A percentile compares a stretch with the other conserved stretches of the same genome.
These are phyloP conservation scores for Ochropleura leucogaster DNA, from an alignment of 2,888 invertebrate genomes.

Conservation along the genomic window DNA sequence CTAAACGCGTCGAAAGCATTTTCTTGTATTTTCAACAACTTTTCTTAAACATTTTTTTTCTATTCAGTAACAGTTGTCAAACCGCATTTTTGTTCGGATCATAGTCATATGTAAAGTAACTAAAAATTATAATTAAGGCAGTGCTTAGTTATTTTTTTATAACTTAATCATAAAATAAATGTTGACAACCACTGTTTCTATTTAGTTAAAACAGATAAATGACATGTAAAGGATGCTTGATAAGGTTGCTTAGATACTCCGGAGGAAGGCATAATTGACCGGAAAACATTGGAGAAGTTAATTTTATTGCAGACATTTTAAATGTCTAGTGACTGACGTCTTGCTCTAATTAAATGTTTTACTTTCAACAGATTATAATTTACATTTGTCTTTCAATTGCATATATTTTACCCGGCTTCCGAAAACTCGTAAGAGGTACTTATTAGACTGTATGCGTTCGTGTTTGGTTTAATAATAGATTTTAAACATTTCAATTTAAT, in stretches of 20 bases:
- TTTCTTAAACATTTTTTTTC: too few relatives aligned
- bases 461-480: not conserved
- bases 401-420: not conserved
- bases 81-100: too few relatives aligned
- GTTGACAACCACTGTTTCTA: slow-evolving; percentile 22
- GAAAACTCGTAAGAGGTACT: slow-evolving; percentile 7
- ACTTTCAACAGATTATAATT: slow-evolving; percentile 43
- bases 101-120: too few relatives aligned
- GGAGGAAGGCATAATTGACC: slow-evolving; percentile 35
- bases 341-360: slow-evolving; percentile 20
- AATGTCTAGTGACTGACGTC: slow-evolving; percentile 10
- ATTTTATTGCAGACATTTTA: slow-evolving; percentile 28
- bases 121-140: too few relatives aligned
- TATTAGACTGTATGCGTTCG: not conserved
- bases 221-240: slow-evolving; percentile 36
- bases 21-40: too few relatives aligned
- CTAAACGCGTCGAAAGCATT: too few relatives aligned
- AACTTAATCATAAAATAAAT: not conserved
- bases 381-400: slow-evolving; percentile 22
- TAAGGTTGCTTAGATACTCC: slow-evolving; percentile 15
- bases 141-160: too few relatives aligned
- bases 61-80: too few relatives aligned
- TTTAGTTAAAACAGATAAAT: slow-evolving; percentile 9
- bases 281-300: slow-evolving; percentile 31
- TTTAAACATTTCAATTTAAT: too few relatives aligned